phyloP scores from a whole-genome alignment of 2,113 vertebrate species.

The Melanotaenia duboulayi region DNA sequence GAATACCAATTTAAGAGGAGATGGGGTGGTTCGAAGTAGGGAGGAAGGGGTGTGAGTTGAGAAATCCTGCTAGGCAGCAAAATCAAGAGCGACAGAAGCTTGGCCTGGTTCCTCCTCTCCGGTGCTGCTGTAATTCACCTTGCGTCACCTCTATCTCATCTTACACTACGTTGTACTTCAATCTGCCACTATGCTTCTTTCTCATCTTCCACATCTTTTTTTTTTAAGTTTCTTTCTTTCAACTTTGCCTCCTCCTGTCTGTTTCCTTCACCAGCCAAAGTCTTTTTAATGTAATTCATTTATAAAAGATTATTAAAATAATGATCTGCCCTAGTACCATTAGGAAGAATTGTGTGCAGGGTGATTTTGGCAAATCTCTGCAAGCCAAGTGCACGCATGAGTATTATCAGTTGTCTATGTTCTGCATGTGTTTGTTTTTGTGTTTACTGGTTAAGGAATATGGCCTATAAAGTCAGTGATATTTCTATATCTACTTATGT shows the following conservation, averaged over 20 bases:
- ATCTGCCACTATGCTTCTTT: constrained; percentile 48
- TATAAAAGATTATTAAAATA: constrained; percentile 67
- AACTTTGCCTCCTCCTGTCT: background rate
- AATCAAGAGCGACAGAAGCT: constrained; percentile 73
- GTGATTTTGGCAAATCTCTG: constrained; percentile 24
- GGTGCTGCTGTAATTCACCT: constrained; percentile 68
- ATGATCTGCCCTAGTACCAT: constrained; percentile 48
- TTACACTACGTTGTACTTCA: constrained; percentile 60
- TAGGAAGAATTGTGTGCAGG: constrained; percentile 49
- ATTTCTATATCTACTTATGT: background rate
- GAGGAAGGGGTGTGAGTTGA: constrained; percentile 14
- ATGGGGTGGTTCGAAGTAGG: background rate
- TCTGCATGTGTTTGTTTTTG: constrained; percentile 25
- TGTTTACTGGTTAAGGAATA: constrained; percentile 23
- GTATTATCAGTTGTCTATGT: constrained; percentile 36
- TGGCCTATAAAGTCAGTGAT: constrained; percentile 14
- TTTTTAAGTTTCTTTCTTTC: constrained; percentile 20
- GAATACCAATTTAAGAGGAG: constrained; percentile 69
- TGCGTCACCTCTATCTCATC: constrained; percentile 71
- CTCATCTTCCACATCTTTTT: constrained; percentile 25
- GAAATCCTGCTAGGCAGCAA: constrained; percentile 56
- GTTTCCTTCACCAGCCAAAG: background rate
- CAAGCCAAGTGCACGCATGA: background rate
- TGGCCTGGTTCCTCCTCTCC: constrained; percentile 63
- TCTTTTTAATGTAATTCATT: constrained; percentile 49